These are phyloP conservation scores for Gnatocerus cornutus DNA, from an alignment of 2,888 invertebrate genomes.

Conservation along the genomic window DNA sequence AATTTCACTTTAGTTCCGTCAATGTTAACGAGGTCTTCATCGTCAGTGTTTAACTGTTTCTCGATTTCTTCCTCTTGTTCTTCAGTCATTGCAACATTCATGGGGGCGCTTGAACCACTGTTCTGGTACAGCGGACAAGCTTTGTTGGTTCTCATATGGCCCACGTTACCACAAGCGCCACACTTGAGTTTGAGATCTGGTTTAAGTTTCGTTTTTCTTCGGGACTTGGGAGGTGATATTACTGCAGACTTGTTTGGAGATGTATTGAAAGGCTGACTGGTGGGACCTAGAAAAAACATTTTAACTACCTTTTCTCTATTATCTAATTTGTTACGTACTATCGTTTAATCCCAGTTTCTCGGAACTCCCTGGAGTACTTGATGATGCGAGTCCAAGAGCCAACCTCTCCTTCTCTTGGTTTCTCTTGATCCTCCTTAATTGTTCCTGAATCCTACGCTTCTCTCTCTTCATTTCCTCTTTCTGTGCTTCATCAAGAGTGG, in stretches of 20 bases:
- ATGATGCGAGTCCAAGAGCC: constrained; percentile 71
- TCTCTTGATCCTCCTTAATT: constrained; percentile 93
- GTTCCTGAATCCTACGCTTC: constrained; percentile 96
- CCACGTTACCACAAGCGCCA: constrained; percentile 95
- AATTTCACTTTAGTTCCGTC: constrained; percentile 96
- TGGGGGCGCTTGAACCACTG: constrained; percentile 71
- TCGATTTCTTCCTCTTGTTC: constrained; percentile 89
- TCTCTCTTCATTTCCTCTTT: constrained; percentile 99
- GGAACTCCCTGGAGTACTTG: constrained; percentile 8
- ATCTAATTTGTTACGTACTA: constrained; percentile 19
- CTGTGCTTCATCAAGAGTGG: constrained; percentile 95
- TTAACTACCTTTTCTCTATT: too few species aligned
- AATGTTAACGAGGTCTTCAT: constrained; percentile 91
- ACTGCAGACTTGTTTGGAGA: constrained; percentile 69
- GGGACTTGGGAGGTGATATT: constrained; percentile 76
- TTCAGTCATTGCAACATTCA: constrained; percentile 84
- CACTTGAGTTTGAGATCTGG: constrained; percentile 95
- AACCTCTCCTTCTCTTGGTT: constrained; percentile 90
- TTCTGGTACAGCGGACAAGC: constrained; percentile 96
- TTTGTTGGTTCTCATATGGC: constrained; percentile 93
- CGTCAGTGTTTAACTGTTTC: constrained; percentile 83
- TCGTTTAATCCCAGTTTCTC: constrained; percentile 40
- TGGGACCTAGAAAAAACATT: constrained; percentile 48
- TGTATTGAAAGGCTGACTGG: constrained; percentile 66
- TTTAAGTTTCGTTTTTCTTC: constrained; percentile 89